phyloP scores from a whole-genome alignment of 2,888 invertebrate species.

The Trisateles emortualis region DNA sequence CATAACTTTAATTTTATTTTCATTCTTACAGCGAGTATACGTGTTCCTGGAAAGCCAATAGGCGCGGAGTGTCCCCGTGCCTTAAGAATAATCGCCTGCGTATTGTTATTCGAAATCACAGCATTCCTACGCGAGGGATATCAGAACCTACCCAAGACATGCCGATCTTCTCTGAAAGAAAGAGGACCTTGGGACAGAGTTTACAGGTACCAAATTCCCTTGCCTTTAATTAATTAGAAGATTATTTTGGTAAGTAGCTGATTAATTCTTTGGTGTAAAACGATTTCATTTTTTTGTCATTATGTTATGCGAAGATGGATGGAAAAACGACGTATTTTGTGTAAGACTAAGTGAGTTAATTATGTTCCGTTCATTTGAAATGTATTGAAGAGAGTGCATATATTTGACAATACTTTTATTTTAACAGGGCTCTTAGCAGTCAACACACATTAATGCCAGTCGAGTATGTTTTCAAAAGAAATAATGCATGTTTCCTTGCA shows the following conservation, averaged over 20 bases:
- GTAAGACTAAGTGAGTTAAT: constrained; percentile 86
- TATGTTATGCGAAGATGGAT: constrained; percentile 85
- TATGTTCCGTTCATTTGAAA: constrained; percentile 79
- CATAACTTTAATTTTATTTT: not conserved
- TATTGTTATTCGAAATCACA: constrained; percentile 98
- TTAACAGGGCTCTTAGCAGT: constrained; percentile 87
- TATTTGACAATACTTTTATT: constrained; percentile 84
- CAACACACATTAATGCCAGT: constrained; percentile 87
- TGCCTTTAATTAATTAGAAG: constrained; percentile 46
- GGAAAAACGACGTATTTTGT: constrained; percentile 86
- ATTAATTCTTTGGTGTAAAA: constrained; percentile 75
- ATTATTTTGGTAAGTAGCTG: constrained; percentile 76
- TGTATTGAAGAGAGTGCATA: constrained; percentile 77
- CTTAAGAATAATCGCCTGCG: constrained; percentile 96
- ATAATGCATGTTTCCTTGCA: constrained; percentile 84
- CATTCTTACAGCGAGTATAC: constrained; percentile 87
- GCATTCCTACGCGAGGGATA: constrained; percentile 98
- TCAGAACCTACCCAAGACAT: constrained; percentile 93
- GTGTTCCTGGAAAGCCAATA: constrained; percentile 85
- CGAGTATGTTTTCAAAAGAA: constrained; percentile 84
- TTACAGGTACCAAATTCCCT: constrained; percentile 86
- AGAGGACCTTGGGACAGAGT: constrained; percentile 94
- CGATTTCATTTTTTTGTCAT: constrained; percentile 78
- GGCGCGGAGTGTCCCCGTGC: constrained; percentile 96
- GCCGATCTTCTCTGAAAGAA: constrained; percentile 90